A percentile compares a stretch with the other conserved stretches of the same genome.
Evolutionary conservation across 1,140 invertebrate species (phyloP).

Genomic region (Reticulitermes speratus): DNA sequence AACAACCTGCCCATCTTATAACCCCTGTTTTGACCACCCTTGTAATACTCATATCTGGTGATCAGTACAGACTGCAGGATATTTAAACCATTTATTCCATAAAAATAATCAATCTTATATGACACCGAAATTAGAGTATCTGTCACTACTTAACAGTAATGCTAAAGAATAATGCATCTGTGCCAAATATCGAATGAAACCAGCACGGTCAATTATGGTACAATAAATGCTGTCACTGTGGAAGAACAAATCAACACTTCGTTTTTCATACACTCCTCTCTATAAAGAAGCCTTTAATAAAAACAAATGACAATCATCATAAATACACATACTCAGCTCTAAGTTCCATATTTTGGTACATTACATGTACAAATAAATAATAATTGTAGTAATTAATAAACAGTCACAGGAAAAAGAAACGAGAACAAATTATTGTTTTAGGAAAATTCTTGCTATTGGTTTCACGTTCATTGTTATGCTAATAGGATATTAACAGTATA

Average conservation of each 20-base stretch:
- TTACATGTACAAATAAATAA: constrained; percentile 30
- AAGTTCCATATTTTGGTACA: constrained; percentile 22
- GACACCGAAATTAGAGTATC: too few relatives aligned
- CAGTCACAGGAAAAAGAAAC: constrained; percentile 22
- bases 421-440: not conserved
- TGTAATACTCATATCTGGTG: too few relatives aligned
- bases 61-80: too few relatives aligned
- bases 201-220: not conserved
- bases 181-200: not conserved
- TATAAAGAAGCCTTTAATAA: constrained; percentile 29
- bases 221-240: not conserved
- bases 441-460: constrained; percentile 5
- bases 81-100: too few relatives aligned
- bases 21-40: too few relatives aligned
- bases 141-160: too few relatives aligned
- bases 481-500: constrained; percentile 8
- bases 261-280: constrained; percentile 5
- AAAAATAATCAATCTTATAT: too few relatives aligned
- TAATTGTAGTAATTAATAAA: constrained; percentile 23
- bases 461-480: not conserved
- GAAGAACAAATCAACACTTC: not conserved
- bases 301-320: constrained; percentile 28
- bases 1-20: too few relatives aligned
- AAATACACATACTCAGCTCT: constrained; percentile 25
- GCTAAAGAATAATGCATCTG: too few relatives aligned